These are phyloP conservation scores for Phorcus lineatus DNA, from an alignment of 2,888 invertebrate genomes.

Conservation along the genomic window DNA sequence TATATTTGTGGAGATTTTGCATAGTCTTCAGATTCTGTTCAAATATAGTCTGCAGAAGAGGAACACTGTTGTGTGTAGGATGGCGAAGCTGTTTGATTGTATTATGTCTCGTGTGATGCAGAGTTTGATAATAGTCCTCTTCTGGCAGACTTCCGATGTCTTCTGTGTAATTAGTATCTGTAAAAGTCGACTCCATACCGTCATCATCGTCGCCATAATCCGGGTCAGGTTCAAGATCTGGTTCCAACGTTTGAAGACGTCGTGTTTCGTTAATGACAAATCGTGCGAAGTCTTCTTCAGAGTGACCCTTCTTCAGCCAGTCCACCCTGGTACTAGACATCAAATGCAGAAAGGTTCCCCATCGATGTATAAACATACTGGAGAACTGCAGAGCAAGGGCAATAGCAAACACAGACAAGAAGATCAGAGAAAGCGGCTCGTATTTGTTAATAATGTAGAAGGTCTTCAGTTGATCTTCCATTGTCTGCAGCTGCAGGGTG, in stretches of 20 bases:
- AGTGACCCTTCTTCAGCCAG: conserved; percentile 62
- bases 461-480: conserved; percentile 82
- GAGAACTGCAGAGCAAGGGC: conserved; percentile 64
- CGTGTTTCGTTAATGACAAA: conserved; percentile 67
- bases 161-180: neutral
- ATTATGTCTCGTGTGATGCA: conserved; percentile 31
- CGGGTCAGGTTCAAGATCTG: conserved; percentile 63
- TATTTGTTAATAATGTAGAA: conserved; percentile 67
- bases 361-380: conserved; percentile 68
- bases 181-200: conserved; percentile 34
- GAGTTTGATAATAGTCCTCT: conserved; percentile 20
- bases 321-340: conserved; percentile 68
- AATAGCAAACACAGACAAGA: conserved; percentile 64
- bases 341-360: conserved; percentile 70
- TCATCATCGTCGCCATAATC: conserved; percentile 60
- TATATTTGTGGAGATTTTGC: conserved; percentile 40
- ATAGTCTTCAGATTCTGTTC: conserved; percentile 63
- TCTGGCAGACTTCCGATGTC: neutral
- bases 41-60: conserved; percentile 64
- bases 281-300: conserved; percentile 67
- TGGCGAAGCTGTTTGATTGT: conserved; percentile 38
- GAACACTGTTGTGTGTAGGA: conserved; percentile 49
- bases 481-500: conserved; percentile 96
- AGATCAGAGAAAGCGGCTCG: conserved; percentile 65
- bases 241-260: conserved; percentile 62